Conservation (phyloP, 2,888 invertebrate genomes). For the Agrochola litura region DNA sequence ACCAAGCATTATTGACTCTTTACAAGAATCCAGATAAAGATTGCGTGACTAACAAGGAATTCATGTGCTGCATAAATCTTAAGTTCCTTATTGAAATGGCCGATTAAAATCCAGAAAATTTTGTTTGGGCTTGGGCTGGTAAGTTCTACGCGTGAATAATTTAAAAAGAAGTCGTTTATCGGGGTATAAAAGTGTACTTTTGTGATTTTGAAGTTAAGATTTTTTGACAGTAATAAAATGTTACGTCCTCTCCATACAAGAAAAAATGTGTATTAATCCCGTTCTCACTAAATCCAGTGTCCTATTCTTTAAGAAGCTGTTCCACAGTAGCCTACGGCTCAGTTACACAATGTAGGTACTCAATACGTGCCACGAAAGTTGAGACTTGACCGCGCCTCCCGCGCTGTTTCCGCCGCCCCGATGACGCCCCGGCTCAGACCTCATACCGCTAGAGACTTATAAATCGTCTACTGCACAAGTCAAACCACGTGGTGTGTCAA, state of each 20-base stretch:
- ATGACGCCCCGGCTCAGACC: no score
- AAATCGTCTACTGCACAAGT: no score
- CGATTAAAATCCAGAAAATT: slow-evolving; percentile 9
- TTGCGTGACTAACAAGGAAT: slow-evolving; percentile 67
- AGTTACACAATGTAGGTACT: no score
- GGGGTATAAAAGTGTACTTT: not conserved
- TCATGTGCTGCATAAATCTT: slow-evolving; percentile 71
- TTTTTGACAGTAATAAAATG: slow-evolving; percentile 28
- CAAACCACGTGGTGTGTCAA: no score
- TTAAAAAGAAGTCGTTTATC: not conserved
- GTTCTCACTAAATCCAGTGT: not conserved
- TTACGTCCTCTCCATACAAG: not conserved
- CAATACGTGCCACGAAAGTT: no score
- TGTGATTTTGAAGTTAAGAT: not conserved
- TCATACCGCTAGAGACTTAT: no score
- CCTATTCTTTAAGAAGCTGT: not conserved
- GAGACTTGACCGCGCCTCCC: no score
- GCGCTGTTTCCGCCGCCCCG: no score
- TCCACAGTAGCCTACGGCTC: no score
- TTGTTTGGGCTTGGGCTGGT: not conserved
- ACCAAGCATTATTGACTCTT: slow-evolving; percentile 71
- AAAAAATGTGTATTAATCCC: slow-evolving; percentile 1
- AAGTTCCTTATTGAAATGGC: slow-evolving; percentile 75
- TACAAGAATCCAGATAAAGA: slow-evolving; percentile 67
- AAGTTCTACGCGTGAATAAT: not conserved